These are phyloP conservation scores for Neolamprologus falcicula DNA, from an alignment of 2,113 vertebrate species.

Conservation along the genomic window DNA sequence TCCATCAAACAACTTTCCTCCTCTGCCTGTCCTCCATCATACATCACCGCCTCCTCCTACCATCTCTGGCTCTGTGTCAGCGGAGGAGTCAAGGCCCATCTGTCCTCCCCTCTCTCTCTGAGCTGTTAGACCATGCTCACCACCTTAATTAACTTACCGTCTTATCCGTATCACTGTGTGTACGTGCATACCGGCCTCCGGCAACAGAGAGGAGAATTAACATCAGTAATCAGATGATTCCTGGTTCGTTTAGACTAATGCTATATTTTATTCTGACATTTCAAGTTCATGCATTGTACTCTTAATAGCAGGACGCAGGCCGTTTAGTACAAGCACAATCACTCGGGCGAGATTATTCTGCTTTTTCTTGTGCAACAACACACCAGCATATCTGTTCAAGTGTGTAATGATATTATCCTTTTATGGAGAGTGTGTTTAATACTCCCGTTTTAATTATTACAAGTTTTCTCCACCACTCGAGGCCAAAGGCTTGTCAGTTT, in stretches of 20 bases:
- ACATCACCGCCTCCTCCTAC: constrained; percentile 50
- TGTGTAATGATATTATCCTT: not conserved
- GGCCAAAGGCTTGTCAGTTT: constrained; percentile 52
- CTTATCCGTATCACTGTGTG: constrained; percentile 55
- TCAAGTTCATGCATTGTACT: not conserved
- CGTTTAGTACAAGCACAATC: not conserved
- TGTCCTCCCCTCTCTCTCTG: constrained; percentile 58
- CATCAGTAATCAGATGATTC: not conserved
- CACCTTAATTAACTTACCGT: constrained; percentile 72
- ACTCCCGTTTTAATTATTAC: constrained; percentile 8
- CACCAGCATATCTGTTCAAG: not conserved
- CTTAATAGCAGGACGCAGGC: not conserved
- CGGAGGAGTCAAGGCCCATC: constrained; percentile 68
- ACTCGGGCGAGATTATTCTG: not conserved
- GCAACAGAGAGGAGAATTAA: not conserved
- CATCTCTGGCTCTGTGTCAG: constrained; percentile 52
- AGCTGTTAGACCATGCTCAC: constrained; percentile 62
- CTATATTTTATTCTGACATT: not conserved
- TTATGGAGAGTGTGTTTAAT: not conserved
- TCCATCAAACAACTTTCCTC: constrained; percentile 50
- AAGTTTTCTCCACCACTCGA: not conserved
- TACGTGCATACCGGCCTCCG: not conserved
- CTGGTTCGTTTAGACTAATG: not conserved
- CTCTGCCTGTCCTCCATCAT: constrained; percentile 58
- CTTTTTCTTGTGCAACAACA: not conserved